Evolutionary conservation across 2,113 vertebrate species (phyloP).

Genomic region (Carettochelys insculpta): DNA sequence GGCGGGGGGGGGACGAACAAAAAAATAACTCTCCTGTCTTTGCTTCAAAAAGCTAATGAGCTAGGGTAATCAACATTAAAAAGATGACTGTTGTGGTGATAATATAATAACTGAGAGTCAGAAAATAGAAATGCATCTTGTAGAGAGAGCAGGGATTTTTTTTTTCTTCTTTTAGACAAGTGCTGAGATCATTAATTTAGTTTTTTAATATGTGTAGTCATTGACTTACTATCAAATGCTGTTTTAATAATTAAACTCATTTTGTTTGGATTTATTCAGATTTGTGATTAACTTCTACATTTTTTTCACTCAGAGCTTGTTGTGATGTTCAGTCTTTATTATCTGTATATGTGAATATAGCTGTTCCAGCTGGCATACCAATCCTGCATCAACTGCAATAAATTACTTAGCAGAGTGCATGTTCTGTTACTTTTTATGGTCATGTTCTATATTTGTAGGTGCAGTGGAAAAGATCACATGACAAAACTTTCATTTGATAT

Average conservation of each 20-base stretch:
- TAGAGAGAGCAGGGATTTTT: conserved; percentile 15
- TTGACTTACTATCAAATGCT: neutral
- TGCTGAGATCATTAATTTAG: conserved; percentile 6
- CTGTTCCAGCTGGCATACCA: conserved; percentile 80
- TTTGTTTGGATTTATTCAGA: conserved; percentile 18
- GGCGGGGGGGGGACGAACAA: too few relatives aligned
- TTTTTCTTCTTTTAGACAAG: neutral
- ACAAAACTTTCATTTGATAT: conserved; percentile 74
- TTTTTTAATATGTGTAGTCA: conserved; percentile 1
- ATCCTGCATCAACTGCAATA: conserved; percentile 75
- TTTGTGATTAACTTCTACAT: neutral
- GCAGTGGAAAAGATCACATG: conserved; percentile 80
- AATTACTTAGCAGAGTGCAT: conserved; percentile 81
- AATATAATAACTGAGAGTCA: conserved; percentile 41
- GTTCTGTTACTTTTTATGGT: conserved; percentile 98
- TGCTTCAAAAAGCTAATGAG: conserved; percentile 63
- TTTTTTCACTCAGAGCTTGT: conserved; percentile 20
- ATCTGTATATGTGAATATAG: conserved; percentile 66
- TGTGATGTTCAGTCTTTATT: conserved; percentile 29
- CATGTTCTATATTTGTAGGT: conserved; percentile 99
- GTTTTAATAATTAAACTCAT: conserved; percentile 17
- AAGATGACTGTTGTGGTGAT: conserved; percentile 61
- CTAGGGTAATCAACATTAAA: conserved; percentile 63
- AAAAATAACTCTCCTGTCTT: conserved; percentile 73
- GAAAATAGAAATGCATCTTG: neutral